These are phyloP conservation scores for Drosophila longiperda DNA, from an alignment of 2,888 invertebrate genomes.

Conservation along the genomic window DNA sequence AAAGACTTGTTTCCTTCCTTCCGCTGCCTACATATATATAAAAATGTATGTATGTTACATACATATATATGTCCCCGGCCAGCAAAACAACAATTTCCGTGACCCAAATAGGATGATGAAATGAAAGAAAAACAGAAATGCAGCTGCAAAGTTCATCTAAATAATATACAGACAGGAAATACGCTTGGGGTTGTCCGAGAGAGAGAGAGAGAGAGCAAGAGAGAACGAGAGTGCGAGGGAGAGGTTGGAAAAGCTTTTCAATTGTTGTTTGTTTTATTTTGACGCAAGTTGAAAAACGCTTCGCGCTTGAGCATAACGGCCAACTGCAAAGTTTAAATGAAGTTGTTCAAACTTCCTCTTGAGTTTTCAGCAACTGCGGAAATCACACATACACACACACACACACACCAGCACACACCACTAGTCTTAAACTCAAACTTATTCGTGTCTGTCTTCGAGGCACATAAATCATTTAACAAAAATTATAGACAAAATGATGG, in stretches of 20 bases:
- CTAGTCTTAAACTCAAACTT: constrained; percentile 7
- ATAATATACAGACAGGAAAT: constrained; percentile 52
- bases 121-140: constrained; percentile 32
- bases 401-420: not conserved
- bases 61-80: constrained; percentile 7
- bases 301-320: constrained; percentile 25
- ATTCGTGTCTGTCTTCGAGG: constrained; percentile 10
- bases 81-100: constrained; percentile 30
- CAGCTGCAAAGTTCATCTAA: constrained; percentile 45
- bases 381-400: constrained; percentile 8
- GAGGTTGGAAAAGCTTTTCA: constrained; percentile 10
- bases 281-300: constrained; percentile 55
- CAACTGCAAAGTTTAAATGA: constrained; percentile 46
- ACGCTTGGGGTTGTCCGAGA: constrained; percentile 4
- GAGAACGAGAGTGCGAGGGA: not conserved
- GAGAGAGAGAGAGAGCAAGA: not conserved
- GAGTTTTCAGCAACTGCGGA: constrained; percentile 40
- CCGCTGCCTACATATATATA: not conserved
- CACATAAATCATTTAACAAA: constrained; percentile 54
- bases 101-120: constrained; percentile 43
- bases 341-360: constrained; percentile 54
- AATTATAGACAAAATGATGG: constrained; percentile 58
- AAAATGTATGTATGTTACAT: not conserved
- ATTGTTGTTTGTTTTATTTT: constrained; percentile 64
- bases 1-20: not conserved